Evolutionary conservation across 2,888 invertebrate species (phyloP), one percentile per base, ranked within the genome.

Genomic region (Cetonia aurata): DNA sequence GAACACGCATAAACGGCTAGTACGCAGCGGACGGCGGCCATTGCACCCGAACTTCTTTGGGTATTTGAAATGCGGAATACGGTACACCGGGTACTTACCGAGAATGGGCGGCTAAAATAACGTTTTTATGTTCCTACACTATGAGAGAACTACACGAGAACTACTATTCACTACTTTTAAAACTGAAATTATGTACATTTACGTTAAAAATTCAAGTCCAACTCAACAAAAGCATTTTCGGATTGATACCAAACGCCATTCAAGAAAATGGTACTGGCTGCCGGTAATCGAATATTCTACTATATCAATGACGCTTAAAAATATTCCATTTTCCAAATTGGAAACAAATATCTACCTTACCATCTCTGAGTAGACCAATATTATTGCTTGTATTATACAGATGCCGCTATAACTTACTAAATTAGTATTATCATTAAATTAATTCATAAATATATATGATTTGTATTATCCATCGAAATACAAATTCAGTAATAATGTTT

Each of bases 221-320:
- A 71, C 67, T 67, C 68, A 71, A 67, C 62, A 68, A 67, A 71
- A 71, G 68, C 71, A 68, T 71, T 68, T 67, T 68, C 53, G 19
- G 42, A 37, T 15, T 55, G 10, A 50, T 62, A 68, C 48, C 44
- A 33, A 59, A 71, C 71, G 71, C 71, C 71, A 71, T 71, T 62
- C 41, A 31, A 53, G 53, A 60, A 60, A 44, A 50, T 53, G 59
- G 60, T 48, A 69, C 69, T 69, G 31, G 12, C 31, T 8, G 44
- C 42, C 69, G 69, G 52, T 62, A 62, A 69, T 52, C 6, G 42
- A 52, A 8, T 10, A 17, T 15, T 1, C 50, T 33, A 50, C 33
- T 17, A 50, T 17, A 65, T 41, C 50, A 17, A 37, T 50, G 19
- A 52, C 17, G 19, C 37, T 37, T 37, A 3, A 37, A 6, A 37